phyloP scores from a whole-genome alignment of 1,140 invertebrate species.

The Elymnias hypermnestra region DNA sequence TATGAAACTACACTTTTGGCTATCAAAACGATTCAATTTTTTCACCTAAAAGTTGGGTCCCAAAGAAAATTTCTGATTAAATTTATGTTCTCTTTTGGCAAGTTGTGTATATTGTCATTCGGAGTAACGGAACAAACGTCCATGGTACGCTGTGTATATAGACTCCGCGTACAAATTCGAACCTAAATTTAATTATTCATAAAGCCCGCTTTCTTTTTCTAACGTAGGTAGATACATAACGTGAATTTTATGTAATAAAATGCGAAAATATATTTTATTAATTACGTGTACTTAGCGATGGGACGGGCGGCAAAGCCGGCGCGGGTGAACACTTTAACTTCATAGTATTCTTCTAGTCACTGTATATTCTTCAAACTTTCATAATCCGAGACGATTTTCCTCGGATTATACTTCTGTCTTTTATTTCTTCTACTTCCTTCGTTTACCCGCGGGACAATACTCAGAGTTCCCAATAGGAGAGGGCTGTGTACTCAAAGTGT shows the following conservation, averaged over 20 bases:
- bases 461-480: conserved; percentile 51
- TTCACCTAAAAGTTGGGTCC: too few species aligned
- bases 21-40: too few species aligned
- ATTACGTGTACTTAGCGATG: conserved; percentile 70
- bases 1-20: too few species aligned
- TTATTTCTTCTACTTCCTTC: conserved; percentile 23
- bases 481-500: conserved; percentile 59
- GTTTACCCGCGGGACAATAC: conserved; percentile 70
- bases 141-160: conserved; percentile 73
- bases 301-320: conserved; percentile 65
- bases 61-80: too few species aligned
- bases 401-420: conserved; percentile 22
- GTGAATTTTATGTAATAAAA: conserved; percentile 76
- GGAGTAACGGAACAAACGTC: conserved; percentile 65
- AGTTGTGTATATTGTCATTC: conserved; percentile 38
- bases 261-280: conserved; percentile 76
- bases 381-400: conserved; percentile 18
- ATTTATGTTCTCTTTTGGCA: too few species aligned
- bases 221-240: conserved; percentile 73
- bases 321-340: conserved; percentile 53
- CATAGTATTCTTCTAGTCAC: conserved; percentile 47
- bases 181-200: conserved; percentile 64
- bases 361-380: conserved; percentile 18
- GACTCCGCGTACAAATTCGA: conserved; percentile 70
- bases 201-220: conserved; percentile 71